phyloP scores from a whole-genome alignment of 1,140 invertebrate species.

The Panonychus citri region DNA sequence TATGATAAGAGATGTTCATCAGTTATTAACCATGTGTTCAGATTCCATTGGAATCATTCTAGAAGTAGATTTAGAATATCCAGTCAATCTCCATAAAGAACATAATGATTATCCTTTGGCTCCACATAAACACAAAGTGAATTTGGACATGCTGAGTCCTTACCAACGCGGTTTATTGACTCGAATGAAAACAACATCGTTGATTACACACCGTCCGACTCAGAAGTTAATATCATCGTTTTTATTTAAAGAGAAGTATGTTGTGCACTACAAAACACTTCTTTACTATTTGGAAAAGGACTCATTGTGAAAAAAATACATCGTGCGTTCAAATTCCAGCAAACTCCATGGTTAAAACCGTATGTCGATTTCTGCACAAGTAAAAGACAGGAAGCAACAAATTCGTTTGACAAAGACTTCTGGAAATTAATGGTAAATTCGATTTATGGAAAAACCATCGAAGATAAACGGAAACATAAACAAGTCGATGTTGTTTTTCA shows the following conservation, averaged over 20 bases:
- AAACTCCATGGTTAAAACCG: slow-evolving; percentile 25
- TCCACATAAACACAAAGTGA: no score
- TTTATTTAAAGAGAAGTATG: slow-evolving; percentile 20
- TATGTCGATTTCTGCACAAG: slow-evolving; percentile 26
- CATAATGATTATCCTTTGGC: no score
- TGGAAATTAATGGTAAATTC: slow-evolving; percentile 25
- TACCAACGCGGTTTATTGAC: no score
- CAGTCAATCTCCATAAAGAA: no score
- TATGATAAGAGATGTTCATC: no score
- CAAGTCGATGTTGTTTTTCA: slow-evolving; percentile 22
- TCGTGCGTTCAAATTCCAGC: slow-evolving; percentile 25
- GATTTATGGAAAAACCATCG: slow-evolving; percentile 27
- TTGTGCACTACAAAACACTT: slow-evolving; percentile 27
- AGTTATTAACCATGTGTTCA: no score
- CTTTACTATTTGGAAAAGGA: slow-evolving; percentile 25
- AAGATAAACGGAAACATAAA: slow-evolving; percentile 25
- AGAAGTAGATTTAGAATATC: no score
- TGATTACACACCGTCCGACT: slow-evolving; percentile 5
- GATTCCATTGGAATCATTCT: no score
- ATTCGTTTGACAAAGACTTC: slow-evolving; percentile 19
- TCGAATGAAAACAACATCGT: not conserved
- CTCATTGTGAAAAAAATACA: slow-evolving; percentile 27
- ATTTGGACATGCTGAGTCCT: no score
- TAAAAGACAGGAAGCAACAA: slow-evolving; percentile 14
- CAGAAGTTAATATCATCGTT: no score